phyloP scores from a whole-genome alignment of 2,797 vertebrate species.

The Margarornis squamiger region DNA sequence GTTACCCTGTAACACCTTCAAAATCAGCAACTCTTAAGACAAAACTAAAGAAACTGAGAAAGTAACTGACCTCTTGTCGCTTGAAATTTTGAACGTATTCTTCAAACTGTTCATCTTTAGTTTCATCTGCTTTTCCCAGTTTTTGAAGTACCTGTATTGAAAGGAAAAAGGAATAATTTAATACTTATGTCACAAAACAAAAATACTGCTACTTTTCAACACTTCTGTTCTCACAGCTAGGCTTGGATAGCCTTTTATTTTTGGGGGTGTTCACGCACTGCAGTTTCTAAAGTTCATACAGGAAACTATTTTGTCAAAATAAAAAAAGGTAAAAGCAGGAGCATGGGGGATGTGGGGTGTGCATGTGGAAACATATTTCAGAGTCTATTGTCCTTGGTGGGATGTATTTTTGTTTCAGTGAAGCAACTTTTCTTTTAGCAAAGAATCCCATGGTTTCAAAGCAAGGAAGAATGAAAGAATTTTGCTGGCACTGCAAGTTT shows the following conservation, averaged over 20 bases:
- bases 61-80: constrained; percentile 87
- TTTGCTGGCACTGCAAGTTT: not conserved
- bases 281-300: not conserved
- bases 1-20: not conserved
- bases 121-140: constrained; percentile 96
- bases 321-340: not conserved
- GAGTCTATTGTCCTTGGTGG: not conserved
- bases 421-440: not conserved
- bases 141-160: constrained; percentile 89
- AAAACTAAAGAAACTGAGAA: not conserved
- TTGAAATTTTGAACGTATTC: constrained; percentile 96
- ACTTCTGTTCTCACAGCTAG: not conserved
- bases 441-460: not conserved
- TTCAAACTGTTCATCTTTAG: constrained; percentile 98
- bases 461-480: not conserved
- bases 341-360: rapidly evolving
- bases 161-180: not conserved
- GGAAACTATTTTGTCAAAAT: not conserved
- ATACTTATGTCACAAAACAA: not conserved
- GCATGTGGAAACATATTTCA: not conserved
- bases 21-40: not conserved
- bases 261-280: not conserved
- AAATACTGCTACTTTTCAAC: not conserved
- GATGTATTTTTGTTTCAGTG: not conserved
- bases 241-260: not conserved